Evolutionary conservation across 2,113 vertebrate genomes (phyloP).

Genomic region (Chrysemys picta): DNA sequence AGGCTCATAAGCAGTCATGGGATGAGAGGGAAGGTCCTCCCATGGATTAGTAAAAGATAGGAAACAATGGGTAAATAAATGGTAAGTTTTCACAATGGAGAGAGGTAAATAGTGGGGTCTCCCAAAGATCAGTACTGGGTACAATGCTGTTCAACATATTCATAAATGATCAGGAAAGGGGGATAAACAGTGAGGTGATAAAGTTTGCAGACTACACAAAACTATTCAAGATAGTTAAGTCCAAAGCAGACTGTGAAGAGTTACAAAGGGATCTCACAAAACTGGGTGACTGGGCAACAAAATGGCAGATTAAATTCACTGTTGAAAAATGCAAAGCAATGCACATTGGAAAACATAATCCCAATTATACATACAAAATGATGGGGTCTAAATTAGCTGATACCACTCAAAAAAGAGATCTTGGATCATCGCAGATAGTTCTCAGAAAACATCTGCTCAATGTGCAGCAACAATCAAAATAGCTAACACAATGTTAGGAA

Average conservation of each 20-base stretch:
- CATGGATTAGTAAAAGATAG: not conserved
- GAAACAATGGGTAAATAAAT: not conserved
- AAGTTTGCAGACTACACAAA: not conserved
- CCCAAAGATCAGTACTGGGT: not conserved
- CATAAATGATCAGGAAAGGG: not conserved
- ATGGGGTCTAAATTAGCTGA: not conserved
- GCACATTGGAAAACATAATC: not conserved
- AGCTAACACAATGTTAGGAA: not conserved
- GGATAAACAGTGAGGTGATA: not conserved
- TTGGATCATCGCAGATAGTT: not conserved
- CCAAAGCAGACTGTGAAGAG: not conserved
- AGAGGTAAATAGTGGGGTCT: not conserved
- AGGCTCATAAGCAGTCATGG: not conserved
- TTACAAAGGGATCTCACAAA: not conserved
- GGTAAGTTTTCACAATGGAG: not conserved
- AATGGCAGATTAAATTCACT: not conserved
- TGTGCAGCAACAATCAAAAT: not conserved
- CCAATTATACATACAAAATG: not conserved
- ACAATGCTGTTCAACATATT: not conserved
- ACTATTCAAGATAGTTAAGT: not conserved
- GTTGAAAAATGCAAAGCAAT: not conserved
- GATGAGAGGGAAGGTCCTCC: not conserved
- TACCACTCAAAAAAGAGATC: not conserved
- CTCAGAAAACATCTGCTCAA: not conserved
- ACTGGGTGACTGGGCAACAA: not conserved